These are phyloP conservation scores for Sebastes vulpes DNA, from an alignment of 2,797 vertebrate species.

Conservation along the genomic window DNA sequence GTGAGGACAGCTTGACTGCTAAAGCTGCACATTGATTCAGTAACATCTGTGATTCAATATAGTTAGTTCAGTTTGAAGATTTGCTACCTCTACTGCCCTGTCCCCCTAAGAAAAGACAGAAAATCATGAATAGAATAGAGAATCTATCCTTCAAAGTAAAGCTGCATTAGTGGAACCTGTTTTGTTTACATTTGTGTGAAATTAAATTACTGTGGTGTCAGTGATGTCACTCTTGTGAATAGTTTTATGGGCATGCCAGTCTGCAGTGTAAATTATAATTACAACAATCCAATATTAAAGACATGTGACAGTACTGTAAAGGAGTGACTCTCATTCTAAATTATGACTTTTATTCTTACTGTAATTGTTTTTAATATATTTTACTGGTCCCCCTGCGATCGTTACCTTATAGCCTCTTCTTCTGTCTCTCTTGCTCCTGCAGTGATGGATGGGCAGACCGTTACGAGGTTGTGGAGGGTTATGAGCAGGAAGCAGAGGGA, in stretches of 20 bases:
- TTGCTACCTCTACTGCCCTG: background rate
- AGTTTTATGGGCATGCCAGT: background rate
- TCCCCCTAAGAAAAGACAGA: background rate
- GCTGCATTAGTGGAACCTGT: background rate
- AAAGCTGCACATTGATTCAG: background rate
- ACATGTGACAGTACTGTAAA: background rate
- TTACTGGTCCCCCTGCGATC: background rate
- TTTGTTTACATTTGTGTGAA: background rate
- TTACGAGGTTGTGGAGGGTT: conserved; percentile 98
- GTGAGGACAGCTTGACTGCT: background rate
- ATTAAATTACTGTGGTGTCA: background rate
- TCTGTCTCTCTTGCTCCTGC: conserved; percentile 10
- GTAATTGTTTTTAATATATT: background rate
- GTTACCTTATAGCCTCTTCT: background rate
- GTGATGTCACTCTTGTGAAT: background rate
- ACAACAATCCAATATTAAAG: conserved; percentile 8
- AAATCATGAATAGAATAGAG: background rate
- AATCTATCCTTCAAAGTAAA: background rate
- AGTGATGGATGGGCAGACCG: conserved; percentile 99
- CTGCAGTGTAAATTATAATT: conserved; percentile 10
- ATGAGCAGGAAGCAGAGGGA: conserved; percentile 95
- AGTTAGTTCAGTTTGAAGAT: background rate
- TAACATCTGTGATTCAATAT: background rate
- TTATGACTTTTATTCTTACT: conserved; percentile 5
- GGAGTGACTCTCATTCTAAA: background rate